Base-by-base conservation (phyloP, 2,888 invertebrate genomes). In the Cremastobaeus sp. region DNA sequence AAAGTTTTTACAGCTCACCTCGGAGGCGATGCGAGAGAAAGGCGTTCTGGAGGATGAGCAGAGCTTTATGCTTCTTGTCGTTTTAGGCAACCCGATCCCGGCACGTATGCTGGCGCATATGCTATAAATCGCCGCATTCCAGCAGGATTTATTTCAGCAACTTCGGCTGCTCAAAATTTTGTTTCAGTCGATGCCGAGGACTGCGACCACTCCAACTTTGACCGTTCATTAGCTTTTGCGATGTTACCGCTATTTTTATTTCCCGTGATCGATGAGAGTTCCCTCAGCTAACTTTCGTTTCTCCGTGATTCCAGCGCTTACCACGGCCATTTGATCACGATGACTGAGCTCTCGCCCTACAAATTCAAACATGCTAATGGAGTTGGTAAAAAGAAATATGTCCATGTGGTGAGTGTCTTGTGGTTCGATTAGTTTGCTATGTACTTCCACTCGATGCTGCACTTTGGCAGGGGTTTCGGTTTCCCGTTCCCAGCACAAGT, bases 301-400 rank as follows among this genome's bases (percentile, higher is more conserved):
- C 2, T 21, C 48, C 48, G 39, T 66, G 20, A 32, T 84, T 84
- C 71, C 92, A 99, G 99, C 90, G 99, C 99, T 65, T 99, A 99
- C 91, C 99, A 99, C 89, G 99, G 99, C 77, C 98, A 99, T 88
- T 92, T 99, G 88, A 95, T 95, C 68, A 95, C 97, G 74, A 93
- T 96, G 89, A 97, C 99, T 90, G 96, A 97, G 89, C 94, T 99
- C 86, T 99, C 98, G 78, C 98, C 99, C 60, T 99, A 99, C 92
- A 99, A 99, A 90, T 96, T 98, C 89, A 95, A 96, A 88, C 93
- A 94, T 83, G 94, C 95, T 64, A 95, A 95, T 82, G 93, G 94
- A 77, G 92, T 93, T 76, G 92, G 93, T 74, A 93, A 95, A 88
- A 94, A 93, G 82, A 93, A 95, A 64, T 94, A 94, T 90, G 95